Evolutionary conservation across 64 coral and sea anemone genomes (phyloP).

Genomic region (Trachythela sp.): DNA sequence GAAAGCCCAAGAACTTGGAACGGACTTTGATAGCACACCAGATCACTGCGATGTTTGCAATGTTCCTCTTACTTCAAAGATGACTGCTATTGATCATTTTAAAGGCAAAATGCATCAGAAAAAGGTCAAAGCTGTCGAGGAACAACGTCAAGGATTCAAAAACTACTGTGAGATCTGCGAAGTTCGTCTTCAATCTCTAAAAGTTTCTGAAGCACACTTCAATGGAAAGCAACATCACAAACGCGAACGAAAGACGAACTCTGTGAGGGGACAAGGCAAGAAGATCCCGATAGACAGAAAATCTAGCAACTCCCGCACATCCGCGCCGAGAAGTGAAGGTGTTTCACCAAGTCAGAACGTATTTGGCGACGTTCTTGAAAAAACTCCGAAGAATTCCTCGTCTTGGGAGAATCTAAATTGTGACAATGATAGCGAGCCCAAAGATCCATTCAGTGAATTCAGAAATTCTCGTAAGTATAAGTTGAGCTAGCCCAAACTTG

Average conservation of each 20-base stretch:
- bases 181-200: background rate
- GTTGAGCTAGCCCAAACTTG: background rate
- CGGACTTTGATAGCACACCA: constrained; percentile 31
- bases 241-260: background rate
- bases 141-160: constrained; percentile 17
- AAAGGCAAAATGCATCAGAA: constrained; percentile 59
- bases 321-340: background rate
- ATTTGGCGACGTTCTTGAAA: background rate
- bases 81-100: constrained; percentile 56
- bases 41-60: constrained; percentile 53
- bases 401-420: constrained; percentile 20
- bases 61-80: constrained; percentile 55
- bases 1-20: constrained; percentile 39
- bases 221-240: background rate
- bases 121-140: constrained; percentile 35
- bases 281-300: background rate
- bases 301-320: background rate
- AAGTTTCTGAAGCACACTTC: constrained; percentile 18
- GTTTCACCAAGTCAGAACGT: background rate
- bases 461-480: constrained; percentile 6
- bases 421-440: background rate
- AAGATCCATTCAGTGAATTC: background rate
- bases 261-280: background rate
- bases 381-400: background rate
- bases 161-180: constrained; percentile 14